Conservation (phyloP, 2,113 vertebrate genomes). For the Lophius piscatorius region DNA sequence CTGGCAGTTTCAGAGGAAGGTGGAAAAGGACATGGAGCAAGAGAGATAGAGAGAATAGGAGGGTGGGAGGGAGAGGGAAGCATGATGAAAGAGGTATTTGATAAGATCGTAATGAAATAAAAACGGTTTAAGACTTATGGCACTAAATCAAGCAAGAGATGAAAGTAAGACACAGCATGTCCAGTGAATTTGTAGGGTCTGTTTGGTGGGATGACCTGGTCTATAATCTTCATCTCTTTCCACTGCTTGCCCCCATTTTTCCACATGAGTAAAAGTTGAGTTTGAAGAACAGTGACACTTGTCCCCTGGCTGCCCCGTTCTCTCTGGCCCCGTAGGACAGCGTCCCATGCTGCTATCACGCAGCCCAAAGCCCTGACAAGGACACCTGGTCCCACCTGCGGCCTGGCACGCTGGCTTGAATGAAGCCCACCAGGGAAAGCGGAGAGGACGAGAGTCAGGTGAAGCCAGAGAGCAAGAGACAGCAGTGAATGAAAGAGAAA, state of each 20-base stretch:
- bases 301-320: slow-evolving; percentile 35
- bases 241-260: slow-evolving; percentile 35
- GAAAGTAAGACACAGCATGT: slow-evolving; percentile 25
- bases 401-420: slow-evolving; percentile 51
- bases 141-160: slow-evolving; percentile 28
- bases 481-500: slow-evolving; percentile 64
- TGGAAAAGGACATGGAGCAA: slow-evolving; percentile 42
- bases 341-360: slow-evolving; percentile 51
- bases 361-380: slow-evolving; percentile 68
- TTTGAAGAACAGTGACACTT: slow-evolving; percentile 47
- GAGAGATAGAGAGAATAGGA: background rate
- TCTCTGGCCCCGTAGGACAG: slow-evolving; percentile 49
- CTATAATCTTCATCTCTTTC: slow-evolving; percentile 24
- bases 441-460: slow-evolving; percentile 50
- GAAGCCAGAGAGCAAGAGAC: slow-evolving; percentile 35
- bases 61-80: background rate
- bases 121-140: slow-evolving; percentile 10
- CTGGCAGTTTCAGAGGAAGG: slow-evolving; percentile 72
- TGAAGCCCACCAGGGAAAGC: slow-evolving; percentile 52
- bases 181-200: slow-evolving; percentile 32
- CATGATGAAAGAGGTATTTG: slow-evolving; percentile 20
- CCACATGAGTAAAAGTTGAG: slow-evolving; percentile 51
- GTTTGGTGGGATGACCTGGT: slow-evolving; percentile 30
- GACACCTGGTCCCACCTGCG: slow-evolving; percentile 65
- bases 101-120: slow-evolving; percentile 44